Percentiles rank a stretch among this genome's conserved stretches.
Evolutionary conservation across 2,797 vertebrate species (phyloP).

Genomic region (Pitangus sulphuratus): DNA sequence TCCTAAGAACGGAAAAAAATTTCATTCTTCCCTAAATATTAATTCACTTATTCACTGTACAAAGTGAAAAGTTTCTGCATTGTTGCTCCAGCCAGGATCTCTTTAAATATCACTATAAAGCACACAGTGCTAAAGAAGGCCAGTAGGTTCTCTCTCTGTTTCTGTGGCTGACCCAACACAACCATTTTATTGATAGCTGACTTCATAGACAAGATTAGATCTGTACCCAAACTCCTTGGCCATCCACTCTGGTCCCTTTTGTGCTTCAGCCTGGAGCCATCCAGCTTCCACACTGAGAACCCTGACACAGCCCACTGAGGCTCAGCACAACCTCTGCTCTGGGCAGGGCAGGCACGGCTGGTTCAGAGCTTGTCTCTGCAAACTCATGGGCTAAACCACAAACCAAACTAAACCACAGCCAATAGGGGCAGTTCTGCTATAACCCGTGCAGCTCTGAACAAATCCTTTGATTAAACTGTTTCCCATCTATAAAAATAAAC

Average conservation of each 20-base stretch:
- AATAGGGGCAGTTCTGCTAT: not conserved
- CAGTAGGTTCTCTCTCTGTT: not conserved
- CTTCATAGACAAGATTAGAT: not conserved
- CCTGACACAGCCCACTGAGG: rapidly evolving
- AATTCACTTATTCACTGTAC: not conserved
- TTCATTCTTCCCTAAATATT: not conserved
- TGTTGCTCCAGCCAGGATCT: not conserved
- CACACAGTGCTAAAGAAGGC: not conserved
- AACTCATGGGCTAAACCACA: not conserved
- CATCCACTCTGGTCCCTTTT: not conserved
- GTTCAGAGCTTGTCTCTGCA: not conserved
- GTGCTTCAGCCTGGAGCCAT: not conserved
- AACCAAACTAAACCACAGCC: not conserved
- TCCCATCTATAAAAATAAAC: not conserved
- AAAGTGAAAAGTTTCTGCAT: not conserved
- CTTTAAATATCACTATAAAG: not conserved
- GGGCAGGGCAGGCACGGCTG: not conserved
- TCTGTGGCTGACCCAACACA: not conserved
- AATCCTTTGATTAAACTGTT: not conserved
- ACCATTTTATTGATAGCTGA: not conserved
- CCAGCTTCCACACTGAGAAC: not conserved
- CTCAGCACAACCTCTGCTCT: not conserved
- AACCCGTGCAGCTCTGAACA: not conserved
- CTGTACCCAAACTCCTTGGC: not conserved
- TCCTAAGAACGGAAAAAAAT: not conserved